Percentiles rank a stretch among this genome's conserved stretches.
These are phyloP conservation scores for Columba livia DNA, from an alignment of 2,113 vertebrate genomes.

Conservation along the genomic window DNA sequence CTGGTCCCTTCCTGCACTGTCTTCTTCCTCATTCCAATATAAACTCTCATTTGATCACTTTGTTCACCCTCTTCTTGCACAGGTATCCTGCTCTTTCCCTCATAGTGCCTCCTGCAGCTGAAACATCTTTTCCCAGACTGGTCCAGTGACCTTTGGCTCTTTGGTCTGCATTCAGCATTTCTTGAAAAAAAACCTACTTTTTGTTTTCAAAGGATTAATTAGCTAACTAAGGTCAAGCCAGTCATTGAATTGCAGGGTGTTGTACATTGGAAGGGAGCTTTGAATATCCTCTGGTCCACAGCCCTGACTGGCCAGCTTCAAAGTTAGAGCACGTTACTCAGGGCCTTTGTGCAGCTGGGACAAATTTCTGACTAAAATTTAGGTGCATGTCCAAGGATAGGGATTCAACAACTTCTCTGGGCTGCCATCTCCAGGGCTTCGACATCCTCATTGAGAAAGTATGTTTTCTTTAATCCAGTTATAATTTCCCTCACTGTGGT, in stretches of 20 bases:
- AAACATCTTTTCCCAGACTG: not conserved
- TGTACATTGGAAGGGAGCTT: not conserved
- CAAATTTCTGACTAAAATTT: not conserved
- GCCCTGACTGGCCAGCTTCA: not conserved
- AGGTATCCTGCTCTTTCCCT: not conserved
- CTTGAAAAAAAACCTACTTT: not conserved
- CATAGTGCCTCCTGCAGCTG: not conserved
- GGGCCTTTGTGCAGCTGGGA: not conserved
- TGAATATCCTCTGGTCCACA: not conserved
- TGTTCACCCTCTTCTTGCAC: not conserved
- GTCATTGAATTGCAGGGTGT: not conserved
- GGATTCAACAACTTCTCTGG: not conserved
- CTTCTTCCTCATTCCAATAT: not conserved
- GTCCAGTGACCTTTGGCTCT: not conserved
- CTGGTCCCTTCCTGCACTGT: not conserved
- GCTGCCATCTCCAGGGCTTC: not conserved
- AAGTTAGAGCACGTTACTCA: not conserved
- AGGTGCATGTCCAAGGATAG: not conserved
- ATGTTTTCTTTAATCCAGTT: not conserved
- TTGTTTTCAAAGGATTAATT: not conserved
- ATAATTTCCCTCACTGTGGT: not conserved
- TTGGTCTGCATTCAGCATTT: not conserved
- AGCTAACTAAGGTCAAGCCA: not conserved
- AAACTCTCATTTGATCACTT: not conserved
- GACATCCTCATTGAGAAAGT: not conserved